Evolutionary conservation across 2,797 vertebrate genomes (phyloP).

Genomic region (Aulostomus chinensis): DNA sequence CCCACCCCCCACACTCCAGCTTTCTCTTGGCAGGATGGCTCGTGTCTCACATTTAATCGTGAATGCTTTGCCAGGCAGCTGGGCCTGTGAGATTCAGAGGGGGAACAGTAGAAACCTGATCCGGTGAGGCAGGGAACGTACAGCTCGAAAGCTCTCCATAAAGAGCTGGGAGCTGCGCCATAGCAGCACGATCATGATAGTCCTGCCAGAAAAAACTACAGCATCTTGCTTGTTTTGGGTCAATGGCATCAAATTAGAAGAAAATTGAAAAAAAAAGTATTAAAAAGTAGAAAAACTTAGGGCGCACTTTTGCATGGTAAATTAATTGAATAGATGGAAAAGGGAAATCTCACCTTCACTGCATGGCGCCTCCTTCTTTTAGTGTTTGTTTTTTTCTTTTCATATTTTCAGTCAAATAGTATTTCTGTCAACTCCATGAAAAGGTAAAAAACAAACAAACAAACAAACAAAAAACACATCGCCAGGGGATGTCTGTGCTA

Average conservation of each 20-base stretch:
- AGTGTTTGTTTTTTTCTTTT: too few relatives aligned
- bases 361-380: too few relatives aligned
- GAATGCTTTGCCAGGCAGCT: conserved; percentile 78
- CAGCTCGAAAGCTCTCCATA: conserved; percentile 50
- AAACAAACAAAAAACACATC: conserved; percentile 52
- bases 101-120: conserved; percentile 63
- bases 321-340: conserved; percentile 60
- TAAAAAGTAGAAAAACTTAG: too few relatives aligned
- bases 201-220: conserved; percentile 19
- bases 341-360: conserved; percentile 27
- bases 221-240: conserved; percentile 17
- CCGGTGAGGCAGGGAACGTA: conserved; percentile 55
- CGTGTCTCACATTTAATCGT: conserved; percentile 81
- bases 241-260: conserved; percentile 5
- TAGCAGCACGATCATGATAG: conserved; percentile 25
- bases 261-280: conserved; percentile 27
- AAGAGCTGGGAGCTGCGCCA: conserved; percentile 32
- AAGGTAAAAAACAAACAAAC: too few relatives aligned
- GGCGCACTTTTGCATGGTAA: conserved; percentile 42
- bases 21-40: conserved; percentile 79
- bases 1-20: conserved; percentile 64
- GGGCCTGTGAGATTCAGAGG: conserved; percentile 61
- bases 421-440: conserved; percentile 52
- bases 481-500: conserved; percentile 63
- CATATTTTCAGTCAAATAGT: conserved; percentile 15